These are phyloP conservation scores for Squalus acanthias DNA, from an alignment of 2,797 vertebrate species.

Conservation along the genomic window DNA sequence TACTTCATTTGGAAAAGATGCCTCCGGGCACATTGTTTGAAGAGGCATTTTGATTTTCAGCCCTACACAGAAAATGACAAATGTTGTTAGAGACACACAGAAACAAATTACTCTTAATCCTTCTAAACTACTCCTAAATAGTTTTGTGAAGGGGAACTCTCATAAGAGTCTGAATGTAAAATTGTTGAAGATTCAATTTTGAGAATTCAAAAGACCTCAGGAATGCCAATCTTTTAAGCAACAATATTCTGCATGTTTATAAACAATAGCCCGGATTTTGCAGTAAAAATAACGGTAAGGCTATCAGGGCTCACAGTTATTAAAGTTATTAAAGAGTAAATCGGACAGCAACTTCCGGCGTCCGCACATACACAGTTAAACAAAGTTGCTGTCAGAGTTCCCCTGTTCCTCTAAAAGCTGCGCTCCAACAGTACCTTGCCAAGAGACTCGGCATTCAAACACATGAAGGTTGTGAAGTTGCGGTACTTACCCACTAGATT, in stretches of 20 bases:
- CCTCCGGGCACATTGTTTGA: not conserved
- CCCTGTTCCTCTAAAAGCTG: not conserved
- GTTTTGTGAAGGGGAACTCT: not conserved
- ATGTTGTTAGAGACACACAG: not conserved
- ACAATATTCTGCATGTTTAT: not conserved
- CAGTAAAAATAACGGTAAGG: not conserved
- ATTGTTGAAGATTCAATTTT: not conserved
- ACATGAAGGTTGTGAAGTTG: no score
- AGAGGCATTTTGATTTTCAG: not conserved
- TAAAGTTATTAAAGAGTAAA: not conserved
- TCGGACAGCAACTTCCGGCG: not conserved
- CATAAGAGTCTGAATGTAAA: not conserved
- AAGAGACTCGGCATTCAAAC: no score
- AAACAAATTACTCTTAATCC: not conserved
- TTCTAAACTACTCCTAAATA: not conserved
- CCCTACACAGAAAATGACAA: not conserved
- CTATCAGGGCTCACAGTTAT: not conserved
- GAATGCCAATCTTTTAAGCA: not conserved
- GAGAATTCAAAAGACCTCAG: not conserved
- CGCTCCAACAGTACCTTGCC: not conserved
- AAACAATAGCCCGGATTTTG: not conserved
- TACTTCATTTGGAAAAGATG: not conserved
- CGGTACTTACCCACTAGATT: no score
- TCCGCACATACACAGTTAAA: not conserved
- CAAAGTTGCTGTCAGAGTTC: not conserved